Evolutionary conservation across 1,140 invertebrate genomes (phyloP), one percentile per base, ranked within the genome.

Genomic region (Scaptomyza pallida): DNA sequence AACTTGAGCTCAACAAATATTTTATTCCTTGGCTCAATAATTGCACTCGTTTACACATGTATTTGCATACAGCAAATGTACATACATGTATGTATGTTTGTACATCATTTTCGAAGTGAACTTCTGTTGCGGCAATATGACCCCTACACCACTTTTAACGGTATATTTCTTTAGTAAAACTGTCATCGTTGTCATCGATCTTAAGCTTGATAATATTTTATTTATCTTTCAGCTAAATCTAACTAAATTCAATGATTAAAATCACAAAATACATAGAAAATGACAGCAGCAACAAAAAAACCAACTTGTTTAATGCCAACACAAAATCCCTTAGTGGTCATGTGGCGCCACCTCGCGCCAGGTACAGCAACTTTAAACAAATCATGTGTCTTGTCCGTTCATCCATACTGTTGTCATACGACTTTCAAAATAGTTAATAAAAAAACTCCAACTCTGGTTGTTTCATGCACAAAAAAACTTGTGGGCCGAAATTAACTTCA

Each of bases 341-440:
- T 47, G 44, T 23, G 44, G 44, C 19, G n/a, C 44, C 19, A 47
- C 44, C 44, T 21, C 19, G 19, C 44, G 44, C 8, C 48, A 17
- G 3, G n/a, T 47, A 51, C 9, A 33, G 21, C 48, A 51, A 13
- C 26, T 17, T 9, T 10, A 5, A 48, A 12, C 8, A 37, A 37
- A 70, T 56, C 19, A 54, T 40, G 50, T 9, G 30, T 17, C 8
- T 30, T 26, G 12, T 13, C 21, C 12, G 23, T 13, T 10, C 8
- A 54, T 56, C 21, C 30, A 52, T 5, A 26, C 23, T 45, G 40
- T 45, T 68, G 69, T 72, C 62, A 72, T 60, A 67, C 74, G 61
- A 69, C 76, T 77, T 78, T 77, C 74, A 62, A 78, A 72, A 50
- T 26, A 35, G 33, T 17, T 45, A 10, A 35, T 35, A 44, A 51